Evolutionary conservation across 37 sponge, comb jelly and placozoan species (phyloP).

Genomic region (Hormiphora californensis): DNA sequence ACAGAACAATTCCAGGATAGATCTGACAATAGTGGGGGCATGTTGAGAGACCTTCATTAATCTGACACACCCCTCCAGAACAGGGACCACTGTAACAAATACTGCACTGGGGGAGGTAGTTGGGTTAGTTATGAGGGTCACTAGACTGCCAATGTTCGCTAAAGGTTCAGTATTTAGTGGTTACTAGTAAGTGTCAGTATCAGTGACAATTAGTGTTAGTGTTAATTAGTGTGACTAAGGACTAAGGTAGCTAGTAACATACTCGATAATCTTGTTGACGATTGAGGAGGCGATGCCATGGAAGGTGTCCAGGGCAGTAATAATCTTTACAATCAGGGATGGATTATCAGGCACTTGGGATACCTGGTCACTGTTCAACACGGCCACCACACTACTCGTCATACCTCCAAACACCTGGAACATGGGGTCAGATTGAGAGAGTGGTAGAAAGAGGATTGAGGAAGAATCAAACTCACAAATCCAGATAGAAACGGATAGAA

Average conservation of each 20-base stretch:
- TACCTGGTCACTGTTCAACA: not conserved
- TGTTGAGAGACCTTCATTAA: slow-evolving; percentile 8
- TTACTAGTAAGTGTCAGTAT: too few relatives aligned
- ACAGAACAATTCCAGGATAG: slow-evolving; percentile 32
- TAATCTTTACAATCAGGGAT: not conserved
- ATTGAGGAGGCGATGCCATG: slow-evolving; percentile 7
- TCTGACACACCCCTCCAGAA: slow-evolving; percentile 3
- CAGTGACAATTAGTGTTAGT: too few relatives aligned
- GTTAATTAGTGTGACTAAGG: too few relatives aligned
- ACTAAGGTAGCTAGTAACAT: too few relatives aligned
- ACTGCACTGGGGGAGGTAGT: slow-evolving; percentile 35
- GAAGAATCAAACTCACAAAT: not conserved
- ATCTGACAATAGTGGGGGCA: not conserved
- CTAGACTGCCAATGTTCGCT: too few relatives aligned
- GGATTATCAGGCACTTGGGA: not conserved
- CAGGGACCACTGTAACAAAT: not conserved
- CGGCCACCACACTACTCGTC: not conserved
- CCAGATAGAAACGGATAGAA: not conserved
- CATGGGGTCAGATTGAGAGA: too few relatives aligned
- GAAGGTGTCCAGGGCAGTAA: slow-evolving; percentile 38
- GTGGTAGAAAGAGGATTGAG: not conserved
- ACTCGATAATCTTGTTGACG: slow-evolving; percentile 40
- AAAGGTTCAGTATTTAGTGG: too few relatives aligned
- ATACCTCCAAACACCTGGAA: slow-evolving; percentile 44
- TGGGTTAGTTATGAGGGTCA: too few relatives aligned